phyloP scores from a whole-genome alignment of 2,797 vertebrate species.

The Labeo calbasu region DNA sequence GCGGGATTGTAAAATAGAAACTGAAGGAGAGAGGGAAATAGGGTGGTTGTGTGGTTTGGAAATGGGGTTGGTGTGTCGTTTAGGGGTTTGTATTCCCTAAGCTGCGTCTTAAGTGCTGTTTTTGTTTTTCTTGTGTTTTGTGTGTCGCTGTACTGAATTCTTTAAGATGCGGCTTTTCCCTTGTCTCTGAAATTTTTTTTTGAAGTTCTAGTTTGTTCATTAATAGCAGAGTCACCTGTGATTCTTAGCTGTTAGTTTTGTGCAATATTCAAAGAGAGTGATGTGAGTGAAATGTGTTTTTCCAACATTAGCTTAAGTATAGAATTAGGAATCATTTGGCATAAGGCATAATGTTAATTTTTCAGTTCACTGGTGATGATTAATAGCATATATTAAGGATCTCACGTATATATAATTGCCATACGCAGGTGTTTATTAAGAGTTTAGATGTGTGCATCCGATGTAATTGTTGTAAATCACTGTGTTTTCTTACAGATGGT shows the following conservation, averaged over 20 bases:
- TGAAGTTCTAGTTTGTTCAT: constrained; percentile 21
- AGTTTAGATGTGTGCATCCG: constrained; percentile 22
- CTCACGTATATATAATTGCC: background rate
- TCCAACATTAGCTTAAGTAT: background rate
- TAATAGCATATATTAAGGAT: background rate
- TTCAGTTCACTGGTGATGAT: background rate
- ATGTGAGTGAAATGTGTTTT: background rate
- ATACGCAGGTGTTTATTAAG: background rate
- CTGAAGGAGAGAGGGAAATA: background rate
- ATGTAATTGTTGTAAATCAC: background rate
- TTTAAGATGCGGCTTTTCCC: constrained; percentile 7
- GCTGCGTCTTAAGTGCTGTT: constrained; percentile 29
- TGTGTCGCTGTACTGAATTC: background rate
- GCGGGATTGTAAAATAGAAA: constrained; percentile 3
- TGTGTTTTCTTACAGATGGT: constrained; percentile 84
- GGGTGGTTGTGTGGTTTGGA: constrained; percentile 29
- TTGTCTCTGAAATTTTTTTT: background rate
- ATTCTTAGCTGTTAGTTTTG: background rate
- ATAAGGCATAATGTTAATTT: background rate
- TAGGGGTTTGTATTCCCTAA: constrained; percentile 34
- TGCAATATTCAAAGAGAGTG: constrained; percentile 1
- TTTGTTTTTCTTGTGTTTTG: constrained; percentile 5
- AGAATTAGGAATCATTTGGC: background rate
- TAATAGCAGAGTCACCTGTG: background rate
- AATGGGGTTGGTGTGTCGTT: constrained; percentile 37